Evolutionary conservation across 1,140 invertebrate species (phyloP).

Genomic region (Bombus ignitus): DNA sequence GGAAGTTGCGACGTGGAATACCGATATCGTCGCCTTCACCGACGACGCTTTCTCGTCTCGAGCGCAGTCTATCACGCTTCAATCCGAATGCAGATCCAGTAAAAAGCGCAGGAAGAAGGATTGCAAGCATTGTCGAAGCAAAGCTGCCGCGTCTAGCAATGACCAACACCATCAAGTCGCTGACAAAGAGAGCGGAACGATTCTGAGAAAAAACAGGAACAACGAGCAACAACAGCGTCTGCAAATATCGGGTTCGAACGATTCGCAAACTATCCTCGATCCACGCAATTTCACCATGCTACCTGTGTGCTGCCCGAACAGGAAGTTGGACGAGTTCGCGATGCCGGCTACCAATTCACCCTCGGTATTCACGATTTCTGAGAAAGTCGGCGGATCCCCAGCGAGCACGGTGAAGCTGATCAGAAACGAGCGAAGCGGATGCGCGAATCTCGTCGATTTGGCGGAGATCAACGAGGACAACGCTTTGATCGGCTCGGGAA

Average conservation of each 20-base stretch:
- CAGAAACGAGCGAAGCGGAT: conserved; percentile 68
- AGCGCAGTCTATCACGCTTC: background rate
- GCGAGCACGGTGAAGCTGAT: conserved; percentile 49
- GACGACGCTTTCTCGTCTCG: background rate
- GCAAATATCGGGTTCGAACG: background rate
- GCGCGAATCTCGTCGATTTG: conserved; percentile 65
- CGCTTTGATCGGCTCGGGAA: conserved; percentile 68
- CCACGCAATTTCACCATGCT: background rate
- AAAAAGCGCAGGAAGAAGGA: conserved; percentile 77
- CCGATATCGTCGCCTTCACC: too few species aligned
- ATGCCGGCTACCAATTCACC: background rate
- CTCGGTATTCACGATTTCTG: conserved; percentile 65
- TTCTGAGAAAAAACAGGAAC: conserved; percentile 25
- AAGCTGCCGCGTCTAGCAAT: conserved; percentile 34
- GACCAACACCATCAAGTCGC: background rate
- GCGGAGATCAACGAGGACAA: conserved; percentile 68
- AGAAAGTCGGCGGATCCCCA: conserved; percentile 40
- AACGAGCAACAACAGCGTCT: background rate
- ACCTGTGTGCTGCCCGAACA: background rate
- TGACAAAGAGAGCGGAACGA: background rate
- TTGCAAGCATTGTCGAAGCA: conserved; percentile 78
- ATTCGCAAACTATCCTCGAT: conserved; percentile 2
- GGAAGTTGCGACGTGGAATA: background rate
- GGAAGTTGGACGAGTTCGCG: background rate
- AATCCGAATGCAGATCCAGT: conserved; percentile 47